Conservation (phyloP, 2,113 vertebrate species). For the Zeus faber region DNA sequence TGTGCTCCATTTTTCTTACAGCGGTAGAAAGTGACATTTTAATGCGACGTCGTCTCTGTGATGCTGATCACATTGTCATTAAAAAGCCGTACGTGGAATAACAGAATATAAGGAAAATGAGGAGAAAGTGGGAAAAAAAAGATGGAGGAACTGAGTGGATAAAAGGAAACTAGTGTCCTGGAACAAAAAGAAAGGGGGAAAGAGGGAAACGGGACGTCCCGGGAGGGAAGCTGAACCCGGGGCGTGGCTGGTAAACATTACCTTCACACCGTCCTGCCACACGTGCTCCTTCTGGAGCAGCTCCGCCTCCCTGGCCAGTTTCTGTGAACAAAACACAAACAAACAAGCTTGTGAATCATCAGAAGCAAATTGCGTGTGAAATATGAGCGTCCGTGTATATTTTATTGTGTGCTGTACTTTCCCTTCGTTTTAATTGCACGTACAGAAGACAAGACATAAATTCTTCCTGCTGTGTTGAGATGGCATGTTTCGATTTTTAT, state of each 20-base stretch:
- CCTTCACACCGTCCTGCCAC: constrained; percentile 95
- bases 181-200: neutral
- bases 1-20: constrained; percentile 6
- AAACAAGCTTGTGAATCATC: constrained; percentile 44
- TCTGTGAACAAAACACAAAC: constrained; percentile 74
- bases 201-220: neutral
- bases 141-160: neutral
- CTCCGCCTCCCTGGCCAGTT: constrained; percentile 87
- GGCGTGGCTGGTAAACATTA: constrained; percentile 76
- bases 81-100: neutral
- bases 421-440: no score
- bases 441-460: no score
- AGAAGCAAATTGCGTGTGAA: constrained; percentile 25
- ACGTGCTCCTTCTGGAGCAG: constrained; percentile 89
- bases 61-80: constrained; percentile 65
- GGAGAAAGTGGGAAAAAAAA: constrained; percentile 5
- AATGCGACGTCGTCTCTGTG: constrained; percentile 42
- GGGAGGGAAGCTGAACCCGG: constrained; percentile 23
- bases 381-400: neutral
- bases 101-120: constrained; percentile 3
- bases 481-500: no score
- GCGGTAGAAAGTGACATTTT: no score
- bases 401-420: no score
- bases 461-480: no score
- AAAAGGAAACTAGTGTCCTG: neutral